Evolutionary conservation across 2,888 invertebrate genomes (phyloP).

Genomic region (Xestia sexstrigata): DNA sequence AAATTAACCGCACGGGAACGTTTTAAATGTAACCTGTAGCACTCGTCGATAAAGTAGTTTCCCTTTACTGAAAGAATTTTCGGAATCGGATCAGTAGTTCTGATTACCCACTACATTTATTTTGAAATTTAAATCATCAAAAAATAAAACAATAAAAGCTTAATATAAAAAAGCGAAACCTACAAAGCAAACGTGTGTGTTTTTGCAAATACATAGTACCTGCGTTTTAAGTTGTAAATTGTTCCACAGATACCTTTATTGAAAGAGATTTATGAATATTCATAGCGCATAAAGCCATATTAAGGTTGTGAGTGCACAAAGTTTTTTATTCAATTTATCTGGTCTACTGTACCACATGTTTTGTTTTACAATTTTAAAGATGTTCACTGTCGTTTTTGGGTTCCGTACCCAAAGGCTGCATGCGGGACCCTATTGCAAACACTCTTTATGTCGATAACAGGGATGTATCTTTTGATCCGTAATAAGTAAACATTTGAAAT

Average conservation of each 20-base stretch:
- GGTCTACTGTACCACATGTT: background rate
- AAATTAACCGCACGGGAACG: too few relatives aligned
- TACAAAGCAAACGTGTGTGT: background rate
- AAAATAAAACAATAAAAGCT: too few relatives aligned
- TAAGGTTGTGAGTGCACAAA: background rate
- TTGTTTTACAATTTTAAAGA: background rate
- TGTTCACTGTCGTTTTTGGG: background rate
- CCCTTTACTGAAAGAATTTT: too few relatives aligned
- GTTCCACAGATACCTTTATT: background rate
- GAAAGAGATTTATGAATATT: constrained; percentile 18
- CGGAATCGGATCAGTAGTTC: too few relatives aligned
- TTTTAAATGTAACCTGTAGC: too few relatives aligned
- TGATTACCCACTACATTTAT: too few relatives aligned
- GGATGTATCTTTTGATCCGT: background rate
- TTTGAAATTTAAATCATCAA: too few relatives aligned
- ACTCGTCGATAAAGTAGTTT: too few relatives aligned
- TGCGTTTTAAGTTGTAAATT: background rate
- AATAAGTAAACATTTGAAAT: background rate
- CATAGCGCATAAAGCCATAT: constrained; percentile 13
- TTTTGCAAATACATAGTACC: background rate
- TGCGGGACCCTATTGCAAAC: background rate
- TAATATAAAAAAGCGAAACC: too few relatives aligned
- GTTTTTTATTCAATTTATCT: constrained; percentile 12
- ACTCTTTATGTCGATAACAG: background rate
- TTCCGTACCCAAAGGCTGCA: background rate